These are phyloP conservation scores for Notothenia rossii DNA, from an alignment of 2,113 vertebrate genomes.

Conservation along the genomic window DNA sequence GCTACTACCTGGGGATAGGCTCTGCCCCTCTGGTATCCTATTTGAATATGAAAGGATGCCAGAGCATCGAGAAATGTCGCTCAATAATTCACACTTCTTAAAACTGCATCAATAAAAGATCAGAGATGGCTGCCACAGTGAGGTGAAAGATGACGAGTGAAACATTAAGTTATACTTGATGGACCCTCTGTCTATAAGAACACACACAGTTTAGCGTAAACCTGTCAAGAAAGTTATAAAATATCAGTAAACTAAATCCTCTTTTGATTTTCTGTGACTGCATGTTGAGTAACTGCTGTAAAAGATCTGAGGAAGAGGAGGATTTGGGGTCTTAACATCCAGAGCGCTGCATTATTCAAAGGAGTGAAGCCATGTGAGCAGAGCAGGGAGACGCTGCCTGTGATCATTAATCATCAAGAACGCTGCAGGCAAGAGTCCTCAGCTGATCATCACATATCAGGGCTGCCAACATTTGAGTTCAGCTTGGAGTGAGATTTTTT, in stretches of 20 bases:
- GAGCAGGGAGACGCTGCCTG: constrained; percentile 2
- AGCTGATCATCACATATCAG: constrained; percentile 23
- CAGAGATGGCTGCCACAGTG: constrained; percentile 31
- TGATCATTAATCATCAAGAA: constrained; percentile 20
- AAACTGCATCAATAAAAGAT: constrained; percentile 84
- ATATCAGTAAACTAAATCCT: background rate
- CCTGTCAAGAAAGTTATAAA: background rate
- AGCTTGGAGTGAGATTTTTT: too few species aligned
- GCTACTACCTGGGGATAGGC: constrained; percentile 12
- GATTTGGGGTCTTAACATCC: constrained; percentile 28
- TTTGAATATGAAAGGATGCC: constrained; percentile 63
- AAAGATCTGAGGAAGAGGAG: background rate
- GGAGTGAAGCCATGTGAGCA: background rate
- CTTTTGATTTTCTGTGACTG: background rate
- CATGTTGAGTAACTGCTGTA: background rate
- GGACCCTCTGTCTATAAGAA: constrained; percentile 6
- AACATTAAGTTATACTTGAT: constrained; percentile 20
- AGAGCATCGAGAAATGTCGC: constrained; percentile 38
- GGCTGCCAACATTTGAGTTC: too few species aligned
- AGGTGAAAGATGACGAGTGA: constrained; percentile 43
- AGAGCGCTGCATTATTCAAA: constrained; percentile 50
- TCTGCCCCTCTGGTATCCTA: constrained; percentile 1
- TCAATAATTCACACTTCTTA: constrained; percentile 82
- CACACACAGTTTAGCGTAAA: background rate
- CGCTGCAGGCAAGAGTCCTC: constrained; percentile 13